Percentiles rank a stretch among this genome's conserved stretches.
Conservation (phyloP, 1,140 invertebrate genomes). For the Akabosia matsudoensis region DNA sequence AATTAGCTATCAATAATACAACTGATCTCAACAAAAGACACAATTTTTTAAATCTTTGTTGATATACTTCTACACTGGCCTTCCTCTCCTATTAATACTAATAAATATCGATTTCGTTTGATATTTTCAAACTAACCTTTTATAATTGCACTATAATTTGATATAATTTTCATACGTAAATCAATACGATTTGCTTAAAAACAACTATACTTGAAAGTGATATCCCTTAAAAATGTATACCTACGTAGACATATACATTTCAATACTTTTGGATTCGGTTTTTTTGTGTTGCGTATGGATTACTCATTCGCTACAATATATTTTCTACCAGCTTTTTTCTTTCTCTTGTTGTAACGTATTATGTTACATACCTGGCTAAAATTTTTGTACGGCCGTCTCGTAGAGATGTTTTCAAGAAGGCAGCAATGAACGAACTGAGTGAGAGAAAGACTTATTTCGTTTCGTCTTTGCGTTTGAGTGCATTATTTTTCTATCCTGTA, state of each 20-base stretch:
- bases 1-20: too few species aligned
- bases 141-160: too few species aligned
- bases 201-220: too few species aligned
- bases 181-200: too few species aligned
- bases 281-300: neutral
- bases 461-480: conserved; percentile 3
- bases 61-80: too few species aligned
- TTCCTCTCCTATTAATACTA: too few species aligned
- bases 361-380: conserved; percentile 16
- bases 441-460: neutral
- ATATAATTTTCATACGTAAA: too few species aligned
- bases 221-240: too few species aligned
- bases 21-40: too few species aligned
- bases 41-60: too few species aligned
- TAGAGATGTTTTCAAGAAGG: conserved; percentile 16
- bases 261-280: neutral
- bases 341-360: neutral
- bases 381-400: neutral
- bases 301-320: neutral
- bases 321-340: neutral
- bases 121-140: too few species aligned
- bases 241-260: neutral
- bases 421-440: conserved; percentile 20
- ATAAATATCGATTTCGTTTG: too few species aligned
- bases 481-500: neutral